A percentile compares a stretch with the other conserved stretches of the same genome.
Evolutionary conservation across 2,888 invertebrate genomes (phyloP).

Genomic region (Pheosia tremula): DNA sequence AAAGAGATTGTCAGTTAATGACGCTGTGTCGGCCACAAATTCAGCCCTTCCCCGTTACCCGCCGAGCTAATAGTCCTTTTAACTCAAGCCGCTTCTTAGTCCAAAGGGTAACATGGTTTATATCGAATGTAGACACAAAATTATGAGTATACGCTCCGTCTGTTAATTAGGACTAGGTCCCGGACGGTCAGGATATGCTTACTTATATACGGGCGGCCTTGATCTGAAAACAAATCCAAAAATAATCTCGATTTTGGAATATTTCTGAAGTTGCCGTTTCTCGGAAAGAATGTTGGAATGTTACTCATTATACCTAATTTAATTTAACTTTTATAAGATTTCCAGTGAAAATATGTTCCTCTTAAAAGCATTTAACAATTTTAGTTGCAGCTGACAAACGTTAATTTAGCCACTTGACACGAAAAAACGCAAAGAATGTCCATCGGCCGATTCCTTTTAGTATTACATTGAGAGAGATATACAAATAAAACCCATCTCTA

Average conservation of each 20-base stretch:
- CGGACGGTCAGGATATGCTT: not conserved
- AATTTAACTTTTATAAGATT: constrained; percentile 13
- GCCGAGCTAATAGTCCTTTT: constrained; percentile 53
- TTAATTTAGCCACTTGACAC: constrained; percentile 23
- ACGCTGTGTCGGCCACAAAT: constrained; percentile 70
- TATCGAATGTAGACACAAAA: constrained; percentile 28
- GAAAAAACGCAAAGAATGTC: constrained; percentile 31
- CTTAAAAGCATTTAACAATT: constrained; percentile 21
- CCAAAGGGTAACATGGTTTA: constrained; percentile 18
- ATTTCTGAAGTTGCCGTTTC: constrained; percentile 9
- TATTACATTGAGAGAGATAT: constrained; percentile 50
- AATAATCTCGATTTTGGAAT: not conserved
- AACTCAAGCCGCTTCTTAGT: constrained; percentile 33
- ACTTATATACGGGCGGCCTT: not conserved
- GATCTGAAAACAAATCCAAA: not conserved
- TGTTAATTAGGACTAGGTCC: constrained; percentile 2
- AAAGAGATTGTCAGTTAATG: constrained; percentile 81
- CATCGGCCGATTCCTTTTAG: constrained; percentile 31
- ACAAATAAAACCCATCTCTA: constrained; percentile 39
- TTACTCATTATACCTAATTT: constrained; percentile 11
- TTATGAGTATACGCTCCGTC: constrained; percentile 25
- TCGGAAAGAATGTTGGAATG: constrained; percentile 13
- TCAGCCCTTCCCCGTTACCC: constrained; percentile 67
- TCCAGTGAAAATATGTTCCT: constrained; percentile 10
- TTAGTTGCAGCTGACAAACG: constrained; percentile 28